phyloP scores from a whole-genome alignment of 2,113 vertebrate species.

The Phodopus roborovskii region DNA sequence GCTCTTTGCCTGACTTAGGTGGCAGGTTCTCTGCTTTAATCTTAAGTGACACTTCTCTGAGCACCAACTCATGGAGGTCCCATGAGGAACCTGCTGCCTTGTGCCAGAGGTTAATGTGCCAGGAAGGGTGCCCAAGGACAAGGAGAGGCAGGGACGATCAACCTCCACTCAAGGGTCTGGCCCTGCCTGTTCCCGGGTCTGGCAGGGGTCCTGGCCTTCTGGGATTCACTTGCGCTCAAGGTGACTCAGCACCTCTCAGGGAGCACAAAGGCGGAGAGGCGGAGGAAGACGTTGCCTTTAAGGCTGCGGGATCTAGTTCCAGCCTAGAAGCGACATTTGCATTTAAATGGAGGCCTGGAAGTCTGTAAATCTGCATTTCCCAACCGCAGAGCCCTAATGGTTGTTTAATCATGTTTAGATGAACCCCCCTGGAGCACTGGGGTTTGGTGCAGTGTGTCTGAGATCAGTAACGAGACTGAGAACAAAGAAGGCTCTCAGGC shows the following conservation, averaged over 20 bases:
- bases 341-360: constrained; percentile 87
- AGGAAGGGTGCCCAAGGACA: accelerated
- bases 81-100: neutral
- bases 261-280: neutral
- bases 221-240: neutral
- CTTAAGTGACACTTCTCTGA: neutral
- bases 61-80: neutral
- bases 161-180: neutral
- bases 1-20: neutral
- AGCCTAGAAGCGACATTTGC: constrained; percentile 81
- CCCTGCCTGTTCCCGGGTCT: neutral
- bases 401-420: constrained; percentile 85
- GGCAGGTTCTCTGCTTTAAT: neutral
- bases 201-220: accelerated
- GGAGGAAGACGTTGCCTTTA: constrained; percentile 48
- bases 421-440: constrained; percentile 74
- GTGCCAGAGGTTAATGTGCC: neutral
- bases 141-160: neutral
- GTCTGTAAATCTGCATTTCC: constrained; percentile 86
- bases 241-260: neutral
- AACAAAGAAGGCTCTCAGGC: neutral
- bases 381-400: constrained; percentile 74
- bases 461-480: neutral
- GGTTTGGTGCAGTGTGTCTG: constrained; percentile 66
- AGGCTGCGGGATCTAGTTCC: constrained; percentile 56